Evolutionary conservation across 2,113 vertebrate species (phyloP).

Genomic region (Sinocyclocheilus maitianheensis): DNA sequence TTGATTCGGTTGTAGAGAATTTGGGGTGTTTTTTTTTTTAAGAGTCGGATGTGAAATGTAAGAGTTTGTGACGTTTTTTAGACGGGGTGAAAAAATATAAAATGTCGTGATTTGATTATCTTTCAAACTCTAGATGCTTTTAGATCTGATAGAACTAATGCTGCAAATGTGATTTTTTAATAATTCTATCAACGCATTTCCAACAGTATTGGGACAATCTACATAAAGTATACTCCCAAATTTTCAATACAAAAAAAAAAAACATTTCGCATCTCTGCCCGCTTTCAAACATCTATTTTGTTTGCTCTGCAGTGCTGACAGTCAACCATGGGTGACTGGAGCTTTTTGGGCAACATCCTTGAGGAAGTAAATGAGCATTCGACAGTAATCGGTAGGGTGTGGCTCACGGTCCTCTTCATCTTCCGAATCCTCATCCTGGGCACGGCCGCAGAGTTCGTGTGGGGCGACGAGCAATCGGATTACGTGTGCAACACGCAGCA

Average conservation of each 20-base stretch:
- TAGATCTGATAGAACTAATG: neutral
- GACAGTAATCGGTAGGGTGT: slow-evolving; percentile 86
- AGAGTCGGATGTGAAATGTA: neutral
- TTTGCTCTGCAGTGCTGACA: slow-evolving; percentile 45
- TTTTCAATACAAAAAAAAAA: neutral
- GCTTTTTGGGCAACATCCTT: slow-evolving; percentile 89
- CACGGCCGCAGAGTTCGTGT: slow-evolving; percentile 85
- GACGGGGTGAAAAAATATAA: neutral
- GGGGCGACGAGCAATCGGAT: slow-evolving; percentile 89
- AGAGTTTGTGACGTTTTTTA: neutral
- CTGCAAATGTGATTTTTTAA: neutral
- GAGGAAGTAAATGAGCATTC: slow-evolving; percentile 91
- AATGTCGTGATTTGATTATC: neutral
- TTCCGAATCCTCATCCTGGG: slow-evolving; percentile 88
- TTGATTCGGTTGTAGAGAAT: neutral
- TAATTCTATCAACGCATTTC: neutral
- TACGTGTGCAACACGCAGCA: slow-evolving; percentile 91
- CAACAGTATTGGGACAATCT: slow-evolving; percentile 9
- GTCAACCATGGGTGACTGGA: slow-evolving; percentile 87
- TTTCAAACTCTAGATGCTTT: neutral
- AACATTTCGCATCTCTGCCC: neutral
- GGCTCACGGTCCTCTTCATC: slow-evolving; percentile 89
- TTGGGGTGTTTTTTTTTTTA: neutral
- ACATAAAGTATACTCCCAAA: neutral
- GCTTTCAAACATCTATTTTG: neutral